Conservation (phyloP, 2,888 invertebrate genomes). For the Nemapogon koenigi region DNA sequence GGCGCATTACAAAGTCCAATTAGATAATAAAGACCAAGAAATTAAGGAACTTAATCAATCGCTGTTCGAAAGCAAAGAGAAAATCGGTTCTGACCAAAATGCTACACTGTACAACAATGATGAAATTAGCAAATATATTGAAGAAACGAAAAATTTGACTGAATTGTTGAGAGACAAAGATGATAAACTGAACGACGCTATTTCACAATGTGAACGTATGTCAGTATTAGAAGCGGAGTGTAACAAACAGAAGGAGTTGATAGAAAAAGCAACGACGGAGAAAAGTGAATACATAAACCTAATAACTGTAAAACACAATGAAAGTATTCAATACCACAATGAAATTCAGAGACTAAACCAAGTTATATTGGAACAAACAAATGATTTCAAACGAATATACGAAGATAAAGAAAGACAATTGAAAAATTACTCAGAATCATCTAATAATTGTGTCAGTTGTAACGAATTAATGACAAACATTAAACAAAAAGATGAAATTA, state of each 20-base stretch:
- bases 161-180: conserved; percentile 26
- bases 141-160: conserved; percentile 24
- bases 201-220: conserved; percentile 27
- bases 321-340: conserved; percentile 82
- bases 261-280: conserved; percentile 47
- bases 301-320: conserved; percentile 83
- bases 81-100: conserved; percentile 32
- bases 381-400: conserved; percentile 35
- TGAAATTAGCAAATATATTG: conserved; percentile 13
- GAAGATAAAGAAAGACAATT: conserved; percentile 36
- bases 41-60: conserved; percentile 43
- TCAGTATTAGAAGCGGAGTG: conserved; percentile 31
- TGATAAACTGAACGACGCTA: conserved; percentile 26
- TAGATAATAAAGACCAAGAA: conserved; percentile 38
- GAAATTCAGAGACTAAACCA: conserved; percentile 83
- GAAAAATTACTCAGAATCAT: conserved; percentile 21
- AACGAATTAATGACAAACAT: conserved; percentile 31
- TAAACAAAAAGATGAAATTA: conserved; percentile 46
- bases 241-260: conserved; percentile 29
- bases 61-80: conserved; percentile 35
- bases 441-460: conserved; percentile 29
- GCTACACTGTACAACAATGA: conserved; percentile 14
- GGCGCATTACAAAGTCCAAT: conserved; percentile 23
- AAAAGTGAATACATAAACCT: conserved; percentile 75
- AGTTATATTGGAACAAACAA: conserved; percentile 57